Evolutionary conservation across 2,113 vertebrate species (phyloP), one percentile per base, ranked within the genome.

Genomic region (Columba janthina): DNA sequence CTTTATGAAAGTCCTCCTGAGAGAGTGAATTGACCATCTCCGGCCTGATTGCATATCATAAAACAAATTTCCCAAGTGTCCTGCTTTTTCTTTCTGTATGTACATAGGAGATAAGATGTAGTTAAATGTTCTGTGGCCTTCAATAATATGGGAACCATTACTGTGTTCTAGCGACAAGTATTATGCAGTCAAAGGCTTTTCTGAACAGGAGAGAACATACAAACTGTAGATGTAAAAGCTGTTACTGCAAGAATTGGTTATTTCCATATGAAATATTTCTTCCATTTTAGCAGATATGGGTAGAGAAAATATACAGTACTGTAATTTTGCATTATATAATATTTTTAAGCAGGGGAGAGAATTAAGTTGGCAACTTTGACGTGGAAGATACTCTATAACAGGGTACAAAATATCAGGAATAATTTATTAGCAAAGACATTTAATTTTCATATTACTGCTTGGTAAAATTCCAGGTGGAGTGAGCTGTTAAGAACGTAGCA

Each of bases 91-190:
- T 85, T 95, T 94, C 82, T 69, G 36, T 77, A 20, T 60, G 76
- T 96, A 93, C 58, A 66, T 91, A 95, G 85, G 96, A 93, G 89
- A 78, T 76, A 80, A 92, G 83, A 60, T 60, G 83, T 84, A 90
- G 94, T 93, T 93, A 91, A 95, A 97, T 90, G 95, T 96, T 98
- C 95, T 96, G 98, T 98, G 98, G 97, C 98, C 98, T 98, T 98
- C 97, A 95, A 96, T 91, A 96, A 78, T 20, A 95, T 6, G 15
- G 93, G 89, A 97, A 90, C 58, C 91, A 72, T 94, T 88, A 94
- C 96, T 97, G 81, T 97, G 94, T 94, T 97, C 74, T 92, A 90
- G 96, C 11, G 61, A 90, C 85, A 87, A 83, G 67, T 89, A 44
- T 96, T 94, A 72, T 36, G 80, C 90, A 77, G 89, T 85, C 58